Conservation (phyloP, 2,113 vertebrate genomes). For the sheep (Ovis aries) region DNA sequence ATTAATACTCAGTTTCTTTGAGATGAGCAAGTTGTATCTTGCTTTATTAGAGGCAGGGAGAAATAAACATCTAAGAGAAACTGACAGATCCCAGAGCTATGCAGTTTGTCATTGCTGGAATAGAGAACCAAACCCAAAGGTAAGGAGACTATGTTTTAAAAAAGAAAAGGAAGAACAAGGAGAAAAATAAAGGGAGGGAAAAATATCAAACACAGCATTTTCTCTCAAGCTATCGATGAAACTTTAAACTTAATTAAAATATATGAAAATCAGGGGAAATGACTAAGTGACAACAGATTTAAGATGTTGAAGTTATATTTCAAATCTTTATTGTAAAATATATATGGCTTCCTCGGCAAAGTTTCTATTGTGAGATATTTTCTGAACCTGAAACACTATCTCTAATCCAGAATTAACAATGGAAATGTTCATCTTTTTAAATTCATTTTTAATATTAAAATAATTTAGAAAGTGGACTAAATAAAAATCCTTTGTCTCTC, state of each 20-base stretch:
- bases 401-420: background rate
- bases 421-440: background rate
- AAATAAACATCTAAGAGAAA: background rate
- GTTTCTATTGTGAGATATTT: constrained; percentile 29
- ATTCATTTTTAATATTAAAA: background rate
- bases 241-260: background rate
- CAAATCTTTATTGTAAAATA: background rate
- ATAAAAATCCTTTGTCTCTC: background rate
- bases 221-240: background rate
- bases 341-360: background rate
- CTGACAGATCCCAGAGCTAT: background rate
- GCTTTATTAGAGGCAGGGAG: background rate
- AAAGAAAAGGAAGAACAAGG: too few relatives aligned
- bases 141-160: background rate
- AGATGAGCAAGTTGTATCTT: background rate
- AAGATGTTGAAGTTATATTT: background rate
- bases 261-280: background rate
- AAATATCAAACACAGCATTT: background rate
- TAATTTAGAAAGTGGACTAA: background rate
- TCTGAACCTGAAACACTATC: background rate
- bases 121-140: background rate
- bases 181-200: background rate
- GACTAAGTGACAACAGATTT: background rate
- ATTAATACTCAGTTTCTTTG: constrained; percentile 21
- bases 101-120: background rate